Evolutionary conservation across 2,888 invertebrate species (phyloP).

Genomic region (Pocota personata): DNA sequence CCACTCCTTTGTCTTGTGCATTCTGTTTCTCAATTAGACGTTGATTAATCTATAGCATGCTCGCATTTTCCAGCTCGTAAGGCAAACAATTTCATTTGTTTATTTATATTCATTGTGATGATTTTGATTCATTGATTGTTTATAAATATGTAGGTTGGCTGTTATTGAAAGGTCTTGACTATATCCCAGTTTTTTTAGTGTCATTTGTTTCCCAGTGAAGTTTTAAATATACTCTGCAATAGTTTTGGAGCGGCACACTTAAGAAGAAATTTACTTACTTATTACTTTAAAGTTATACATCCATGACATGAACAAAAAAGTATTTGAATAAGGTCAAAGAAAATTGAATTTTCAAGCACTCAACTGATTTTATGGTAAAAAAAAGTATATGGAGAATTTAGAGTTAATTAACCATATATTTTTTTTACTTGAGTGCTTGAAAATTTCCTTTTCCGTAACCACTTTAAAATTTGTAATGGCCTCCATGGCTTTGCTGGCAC

Average conservation of each 20-base stretch:
- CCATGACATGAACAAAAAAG: no score
- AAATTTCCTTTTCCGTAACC: no score
- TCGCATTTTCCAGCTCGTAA: neutral
- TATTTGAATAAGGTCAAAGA: no score
- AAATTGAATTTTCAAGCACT: no score
- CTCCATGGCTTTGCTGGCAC: no score
- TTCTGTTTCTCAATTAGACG: neutral
- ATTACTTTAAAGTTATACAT: no score
- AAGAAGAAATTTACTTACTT: no score
- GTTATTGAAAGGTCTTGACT: neutral
- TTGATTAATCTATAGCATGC: neutral
- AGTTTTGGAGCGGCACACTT: neutral
- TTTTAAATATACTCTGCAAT: neutral
- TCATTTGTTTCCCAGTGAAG: neutral
- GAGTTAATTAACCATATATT: no score
- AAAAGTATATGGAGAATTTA: no score
- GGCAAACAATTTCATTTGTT: slow-evolving; percentile 1
- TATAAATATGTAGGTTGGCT: neutral
- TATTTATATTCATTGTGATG: neutral
- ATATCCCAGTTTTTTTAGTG: slow-evolving; percentile 6
- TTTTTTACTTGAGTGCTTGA: no score
- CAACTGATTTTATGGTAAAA: no score
- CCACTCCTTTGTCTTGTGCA: neutral
- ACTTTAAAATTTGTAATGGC: no score
- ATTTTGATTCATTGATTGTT: neutral